Conservation (phyloP, 2,797 vertebrate genomes). For the Manis javanica region DNA sequence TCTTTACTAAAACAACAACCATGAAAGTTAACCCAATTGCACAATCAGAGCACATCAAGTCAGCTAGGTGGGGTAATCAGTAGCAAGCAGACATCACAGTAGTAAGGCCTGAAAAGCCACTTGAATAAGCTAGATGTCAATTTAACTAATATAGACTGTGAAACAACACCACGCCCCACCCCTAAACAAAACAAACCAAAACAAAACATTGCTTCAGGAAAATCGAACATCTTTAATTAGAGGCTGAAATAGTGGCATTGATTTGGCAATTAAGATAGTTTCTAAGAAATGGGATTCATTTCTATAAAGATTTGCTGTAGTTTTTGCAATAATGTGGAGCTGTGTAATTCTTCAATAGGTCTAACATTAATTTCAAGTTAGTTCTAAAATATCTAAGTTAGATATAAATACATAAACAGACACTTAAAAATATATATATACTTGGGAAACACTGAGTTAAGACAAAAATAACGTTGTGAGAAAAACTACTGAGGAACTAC, state of each 20-base stretch:
- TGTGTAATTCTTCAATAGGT: neutral
- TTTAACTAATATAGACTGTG: neutral
- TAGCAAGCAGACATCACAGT: neutral
- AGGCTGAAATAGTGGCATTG: neutral
- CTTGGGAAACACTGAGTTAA: slow-evolving; percentile 1
- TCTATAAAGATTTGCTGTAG: neutral
- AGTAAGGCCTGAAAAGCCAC: neutral
- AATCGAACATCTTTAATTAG: slow-evolving; percentile 9
- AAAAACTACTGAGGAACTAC: slow-evolving; percentile 6
- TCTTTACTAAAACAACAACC: slow-evolving; percentile 29
- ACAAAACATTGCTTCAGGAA: neutral
- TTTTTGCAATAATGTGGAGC: slow-evolving; percentile 12
- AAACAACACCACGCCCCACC: neutral
- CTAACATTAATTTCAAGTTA: slow-evolving; percentile 15
- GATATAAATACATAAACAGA: neutral
- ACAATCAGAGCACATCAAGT: neutral
- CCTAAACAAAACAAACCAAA: neutral
- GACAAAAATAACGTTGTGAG: slow-evolving; percentile 41
- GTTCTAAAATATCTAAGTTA: neutral
- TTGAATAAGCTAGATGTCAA: neutral
- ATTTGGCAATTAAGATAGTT: slow-evolving; percentile 16
- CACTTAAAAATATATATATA: neutral
- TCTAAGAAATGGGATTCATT: slow-evolving; percentile 22
- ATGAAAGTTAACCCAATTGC: neutral
- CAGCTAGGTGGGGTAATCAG: neutral